phyloP scores from a whole-genome alignment of 2,113 vertebrate species.

The Aviceda subcristata region DNA sequence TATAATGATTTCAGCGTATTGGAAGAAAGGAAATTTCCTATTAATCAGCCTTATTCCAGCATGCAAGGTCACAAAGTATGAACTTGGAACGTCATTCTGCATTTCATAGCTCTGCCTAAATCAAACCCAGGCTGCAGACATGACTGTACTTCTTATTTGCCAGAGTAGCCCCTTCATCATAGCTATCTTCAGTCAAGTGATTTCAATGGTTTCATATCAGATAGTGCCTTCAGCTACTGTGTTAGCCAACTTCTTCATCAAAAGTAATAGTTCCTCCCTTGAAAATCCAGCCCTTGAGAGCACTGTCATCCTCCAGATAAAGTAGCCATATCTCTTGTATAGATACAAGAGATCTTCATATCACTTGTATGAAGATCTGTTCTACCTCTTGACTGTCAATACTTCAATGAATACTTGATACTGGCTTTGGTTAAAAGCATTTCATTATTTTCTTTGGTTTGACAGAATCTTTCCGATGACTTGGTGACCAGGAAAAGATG shows the following conservation, averaged over 20 bases:
- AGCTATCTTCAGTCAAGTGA: not conserved
- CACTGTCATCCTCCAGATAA: not conserved
- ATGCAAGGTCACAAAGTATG: not conserved
- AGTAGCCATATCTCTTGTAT: not conserved
- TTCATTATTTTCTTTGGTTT: not conserved
- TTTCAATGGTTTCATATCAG: not conserved
- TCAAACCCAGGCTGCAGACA: not conserved
- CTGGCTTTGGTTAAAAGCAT: not conserved
- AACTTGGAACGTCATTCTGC: not conserved
- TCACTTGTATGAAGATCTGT: not conserved
- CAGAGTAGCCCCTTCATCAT: not conserved
- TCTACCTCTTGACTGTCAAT: not conserved
- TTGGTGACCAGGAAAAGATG: not conserved
- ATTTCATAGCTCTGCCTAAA: not conserved
- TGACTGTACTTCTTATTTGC: not conserved
- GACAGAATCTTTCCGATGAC: not conserved
- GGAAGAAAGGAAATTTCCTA: constrained; percentile 32
- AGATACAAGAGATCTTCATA: not conserved
- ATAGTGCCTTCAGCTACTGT: not conserved
- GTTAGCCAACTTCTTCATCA: not conserved
- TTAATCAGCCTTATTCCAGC: constrained; percentile 19
- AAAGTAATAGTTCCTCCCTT: not conserved
- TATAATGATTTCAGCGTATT: constrained; percentile 38
- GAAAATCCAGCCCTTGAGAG: not conserved
- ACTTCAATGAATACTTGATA: not conserved